Evolutionary conservation across 2,888 invertebrate species (phyloP).

Genomic region (Urechis unicinctus): DNA sequence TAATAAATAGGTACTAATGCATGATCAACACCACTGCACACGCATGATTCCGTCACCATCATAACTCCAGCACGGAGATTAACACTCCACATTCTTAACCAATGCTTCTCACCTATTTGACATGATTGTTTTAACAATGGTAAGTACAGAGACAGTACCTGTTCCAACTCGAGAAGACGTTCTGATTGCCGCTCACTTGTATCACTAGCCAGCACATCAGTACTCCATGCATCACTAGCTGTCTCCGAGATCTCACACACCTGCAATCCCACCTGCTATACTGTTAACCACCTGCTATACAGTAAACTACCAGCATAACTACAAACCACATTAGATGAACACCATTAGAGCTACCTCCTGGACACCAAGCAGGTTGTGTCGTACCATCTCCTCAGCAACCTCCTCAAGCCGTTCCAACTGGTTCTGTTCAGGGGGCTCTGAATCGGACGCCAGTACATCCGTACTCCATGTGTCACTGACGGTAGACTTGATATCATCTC

Average conservation of each 20-base stretch:
- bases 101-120: too few relatives aligned
- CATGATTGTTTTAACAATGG: not conserved
- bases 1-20: too few relatives aligned
- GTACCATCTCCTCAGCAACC: conserved; percentile 40
- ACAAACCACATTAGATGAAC: not conserved
- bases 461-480: conserved; percentile 99
- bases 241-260: conserved; percentile 67
- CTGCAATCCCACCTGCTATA: too few relatives aligned
- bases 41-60: too few relatives aligned
- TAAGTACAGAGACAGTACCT: conserved; percentile 29
- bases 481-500: conserved; percentile 92
- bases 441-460: conserved; percentile 93
- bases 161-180: conserved; percentile 72
- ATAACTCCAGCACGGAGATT: too few relatives aligned
- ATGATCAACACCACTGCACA: too few relatives aligned
- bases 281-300: too few relatives aligned
- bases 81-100: too few relatives aligned
- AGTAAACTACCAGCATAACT: not conserved
- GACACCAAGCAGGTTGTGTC: conserved; percentile 26
- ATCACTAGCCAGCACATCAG: conserved; percentile 65
- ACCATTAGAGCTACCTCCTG: conserved; percentile 4
- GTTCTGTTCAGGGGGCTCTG: conserved; percentile 78
- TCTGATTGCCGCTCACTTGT: conserved; percentile 64
- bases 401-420: conserved; percentile 46
- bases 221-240: conserved; percentile 50